Evolutionary conservation across 2,888 invertebrate genomes (phyloP), one percentile per base, ranked within the genome.

Genomic region (Hybos culiciformis): DNA sequence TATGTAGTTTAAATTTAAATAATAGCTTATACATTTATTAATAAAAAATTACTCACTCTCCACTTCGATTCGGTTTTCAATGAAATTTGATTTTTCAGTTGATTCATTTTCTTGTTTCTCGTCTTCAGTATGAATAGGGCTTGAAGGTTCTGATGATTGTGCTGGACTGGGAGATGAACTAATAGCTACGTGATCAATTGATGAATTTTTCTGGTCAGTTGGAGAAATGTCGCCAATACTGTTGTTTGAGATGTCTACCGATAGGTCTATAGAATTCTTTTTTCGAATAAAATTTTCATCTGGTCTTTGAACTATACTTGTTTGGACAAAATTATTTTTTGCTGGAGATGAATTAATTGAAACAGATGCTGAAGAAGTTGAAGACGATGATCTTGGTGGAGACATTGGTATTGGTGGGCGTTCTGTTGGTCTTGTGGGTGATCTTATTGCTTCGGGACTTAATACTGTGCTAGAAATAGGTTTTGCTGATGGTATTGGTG

Each of bases 21-120:
- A 6, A 24, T 24, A 12, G 7, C 23, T 14, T 14, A 37, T 23
- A n/a, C n/a, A n/a, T n/a, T n/a, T n/a, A n/a, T n/a, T n/a, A n/a
- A n/a, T 5, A 19, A 12, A 5, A 26, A 19, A 15, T 36, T 9
- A 57, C 62, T 61, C 43, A 67, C 67, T 64, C 54, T 62, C 63
- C 47, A 54, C 56, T 48, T 61, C 63, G 53, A 57, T 52, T 24
- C 41, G n/a, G 45, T 56, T 47, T 49, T 63, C 57, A n/a, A n/a
- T n/a, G n/a, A n/a, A n/a, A n/a, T n/a, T n/a, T 14, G 63, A 66
- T 56, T 74, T 74, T 58, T 73, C 73, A 43, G 71, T 73, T 44
- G 67, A 66, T 56, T 74, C 73, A 40, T 70, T 68, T 52, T 74
- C 73, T 54, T 74, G 73, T 52, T 74, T 74, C 46, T 68, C 68